Evolutionary conservation across 2,113 vertebrate species (phyloP).

Genomic region (Bagarius yarrelli): DNA sequence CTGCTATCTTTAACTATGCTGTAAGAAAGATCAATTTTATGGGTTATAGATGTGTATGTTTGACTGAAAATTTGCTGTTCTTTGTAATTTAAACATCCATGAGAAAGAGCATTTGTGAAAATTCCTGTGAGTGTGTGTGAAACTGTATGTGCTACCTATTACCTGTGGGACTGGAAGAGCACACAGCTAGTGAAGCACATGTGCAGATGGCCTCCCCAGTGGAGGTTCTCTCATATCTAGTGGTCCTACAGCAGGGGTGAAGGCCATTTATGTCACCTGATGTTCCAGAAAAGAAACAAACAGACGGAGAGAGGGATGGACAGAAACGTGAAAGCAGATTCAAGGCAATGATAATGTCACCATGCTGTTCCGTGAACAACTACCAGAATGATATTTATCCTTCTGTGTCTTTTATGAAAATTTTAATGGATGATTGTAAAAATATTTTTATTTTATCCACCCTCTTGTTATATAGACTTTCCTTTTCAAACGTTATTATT

Average conservation of each 20-base stretch:
- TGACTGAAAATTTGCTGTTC: neutral
- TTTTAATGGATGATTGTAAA: too few relatives aligned
- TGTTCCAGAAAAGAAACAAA: constrained; percentile 22
- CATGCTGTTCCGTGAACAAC: too few relatives aligned
- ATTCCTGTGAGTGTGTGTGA: neutral
- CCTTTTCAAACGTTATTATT: too few relatives aligned
- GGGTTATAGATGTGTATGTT: neutral
- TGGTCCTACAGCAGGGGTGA: constrained; percentile 33
- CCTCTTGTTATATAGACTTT: too few relatives aligned
- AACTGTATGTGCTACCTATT: neutral
- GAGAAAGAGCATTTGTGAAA: neutral
- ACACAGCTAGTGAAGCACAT: constrained; percentile 24
- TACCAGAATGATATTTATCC: too few relatives aligned
- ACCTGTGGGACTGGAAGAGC: constrained; percentile 21
- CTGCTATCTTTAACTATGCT: neutral
- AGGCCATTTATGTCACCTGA: constrained; percentile 41
- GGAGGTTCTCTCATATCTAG: constrained; percentile 40
- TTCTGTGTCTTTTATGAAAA: too few relatives aligned
- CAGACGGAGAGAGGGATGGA: constrained; percentile 4
- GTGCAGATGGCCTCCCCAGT: constrained; percentile 50
- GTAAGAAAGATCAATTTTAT: neutral
- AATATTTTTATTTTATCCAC: too few relatives aligned
- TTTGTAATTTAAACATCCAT: neutral
- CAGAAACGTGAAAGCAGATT: constrained; percentile 4
- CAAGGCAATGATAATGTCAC: constrained; percentile 9